A percentile compares a stretch with the other conserved stretches of the same genome.
These are phyloP conservation scores for Iguana delicatissima DNA, from an alignment of 2,797 vertebrate genomes.

Conservation along the genomic window DNA sequence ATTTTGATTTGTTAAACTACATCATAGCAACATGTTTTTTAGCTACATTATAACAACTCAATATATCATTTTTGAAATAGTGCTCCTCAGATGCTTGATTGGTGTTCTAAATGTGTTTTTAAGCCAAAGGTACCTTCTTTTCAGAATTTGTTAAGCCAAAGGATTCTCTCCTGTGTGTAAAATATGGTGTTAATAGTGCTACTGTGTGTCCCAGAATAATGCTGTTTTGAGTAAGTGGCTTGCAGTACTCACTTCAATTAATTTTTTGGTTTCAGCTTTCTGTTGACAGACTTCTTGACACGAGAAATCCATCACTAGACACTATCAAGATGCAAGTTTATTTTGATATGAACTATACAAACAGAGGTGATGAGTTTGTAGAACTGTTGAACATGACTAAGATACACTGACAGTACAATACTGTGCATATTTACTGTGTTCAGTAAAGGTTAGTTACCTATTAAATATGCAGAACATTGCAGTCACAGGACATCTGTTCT, in stretches of 20 bases:
- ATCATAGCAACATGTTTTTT: not conserved
- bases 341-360: slow-evolving; percentile 91
- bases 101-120: slow-evolving; percentile 36
- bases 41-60: not conserved
- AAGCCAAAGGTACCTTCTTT: not conserved
- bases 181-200: not conserved
- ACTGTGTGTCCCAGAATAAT: not conserved
- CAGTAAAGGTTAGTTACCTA: not conserved
- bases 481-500: not conserved
- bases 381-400: slow-evolving; percentile 15
- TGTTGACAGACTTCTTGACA: slow-evolving; percentile 85
- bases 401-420: not conserved
- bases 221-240: slow-evolving; percentile 28
- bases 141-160: not conserved
- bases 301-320: slow-evolving; percentile 86
- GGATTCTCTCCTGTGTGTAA: not conserved
- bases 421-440: not conserved
- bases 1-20: not conserved
- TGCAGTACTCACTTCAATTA: slow-evolving; percentile 46
- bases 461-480: not conserved
- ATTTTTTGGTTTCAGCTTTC: slow-evolving; percentile 82
- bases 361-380: slow-evolving; percentile 80
- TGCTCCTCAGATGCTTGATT: not conserved
- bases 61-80: not conserved
- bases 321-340: slow-evolving; percentile 97